Conservation (phyloP, 2,888 invertebrate species). For the Phlogophora meticulosa region DNA sequence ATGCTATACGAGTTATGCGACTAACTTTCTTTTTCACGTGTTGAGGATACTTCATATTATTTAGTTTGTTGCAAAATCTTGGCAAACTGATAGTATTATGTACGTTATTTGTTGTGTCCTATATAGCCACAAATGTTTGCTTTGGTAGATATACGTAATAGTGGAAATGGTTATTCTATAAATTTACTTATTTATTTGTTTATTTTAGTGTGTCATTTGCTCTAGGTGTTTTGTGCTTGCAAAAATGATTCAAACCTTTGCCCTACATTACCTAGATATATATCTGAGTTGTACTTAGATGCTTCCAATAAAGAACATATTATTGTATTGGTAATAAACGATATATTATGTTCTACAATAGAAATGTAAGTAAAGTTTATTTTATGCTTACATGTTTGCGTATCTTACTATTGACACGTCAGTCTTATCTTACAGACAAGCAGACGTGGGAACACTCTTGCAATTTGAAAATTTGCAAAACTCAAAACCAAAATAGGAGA, state of each 20-base stretch:
- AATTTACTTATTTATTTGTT: no score
- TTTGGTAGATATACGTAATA: constrained; percentile 44
- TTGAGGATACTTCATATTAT: constrained; percentile 52
- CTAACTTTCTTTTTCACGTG: constrained; percentile 68
- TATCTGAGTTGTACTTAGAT: no score
- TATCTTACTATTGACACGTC: not conserved
- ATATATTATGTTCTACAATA: not conserved
- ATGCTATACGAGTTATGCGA: constrained; percentile 43
- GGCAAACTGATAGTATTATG: constrained; percentile 57
- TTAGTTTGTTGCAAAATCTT: constrained; percentile 63
- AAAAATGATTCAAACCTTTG: no score
- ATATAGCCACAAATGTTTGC: constrained; percentile 56
- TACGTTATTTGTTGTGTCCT: constrained; percentile 51
- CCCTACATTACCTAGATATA: no score
- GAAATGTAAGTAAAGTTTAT: not conserved
- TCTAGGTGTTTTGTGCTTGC: no score
- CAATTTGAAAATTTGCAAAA: constrained; percentile 1
- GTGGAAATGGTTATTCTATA: not conserved
- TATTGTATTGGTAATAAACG: no score
- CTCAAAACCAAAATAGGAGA: constrained; percentile 2
- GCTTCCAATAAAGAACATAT: no score
- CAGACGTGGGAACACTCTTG: not conserved
- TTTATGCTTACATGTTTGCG: not conserved
- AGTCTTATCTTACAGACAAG: constrained; percentile 4
- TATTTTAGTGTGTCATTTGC: no score